Evolutionary conservation across 2,113 vertebrate species (phyloP).

Genomic region (Petroica traversi): DNA sequence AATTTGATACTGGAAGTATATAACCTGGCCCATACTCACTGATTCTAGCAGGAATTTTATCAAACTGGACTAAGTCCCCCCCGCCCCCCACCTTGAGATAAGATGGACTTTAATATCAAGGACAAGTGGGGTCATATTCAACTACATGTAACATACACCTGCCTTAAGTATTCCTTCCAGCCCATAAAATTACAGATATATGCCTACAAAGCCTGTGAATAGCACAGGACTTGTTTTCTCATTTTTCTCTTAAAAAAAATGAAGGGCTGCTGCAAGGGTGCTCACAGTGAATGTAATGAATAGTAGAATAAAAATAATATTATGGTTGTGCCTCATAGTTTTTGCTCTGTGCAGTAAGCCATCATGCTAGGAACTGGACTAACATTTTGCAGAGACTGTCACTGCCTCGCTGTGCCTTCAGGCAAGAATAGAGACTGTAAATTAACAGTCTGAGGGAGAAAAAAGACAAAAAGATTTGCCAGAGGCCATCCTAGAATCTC

Average conservation of each 20-base stretch:
- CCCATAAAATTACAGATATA: neutral
- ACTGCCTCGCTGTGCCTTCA: constrained; percentile 45
- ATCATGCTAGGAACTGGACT: constrained; percentile 22
- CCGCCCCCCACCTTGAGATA: neutral
- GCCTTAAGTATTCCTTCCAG: neutral
- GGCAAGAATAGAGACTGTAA: constrained; percentile 32
- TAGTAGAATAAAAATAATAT: constrained; percentile 44
- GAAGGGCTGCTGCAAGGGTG: neutral
- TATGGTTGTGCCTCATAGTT: constrained; percentile 4
- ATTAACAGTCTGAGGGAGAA: constrained; percentile 48
- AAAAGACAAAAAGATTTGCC: constrained; percentile 38
- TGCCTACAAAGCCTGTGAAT: neutral
- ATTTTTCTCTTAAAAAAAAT: neutral
- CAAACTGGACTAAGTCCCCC: neutral
- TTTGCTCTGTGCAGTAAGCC: neutral
- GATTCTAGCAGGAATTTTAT: neutral
- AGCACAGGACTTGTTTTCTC: neutral
- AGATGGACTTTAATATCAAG: neutral
- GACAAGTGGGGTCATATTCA: neutral
- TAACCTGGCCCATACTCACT: neutral
- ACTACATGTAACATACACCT: neutral
- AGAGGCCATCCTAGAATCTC: constrained; percentile 58
- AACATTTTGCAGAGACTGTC: constrained; percentile 48
- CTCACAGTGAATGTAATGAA: constrained; percentile 20
- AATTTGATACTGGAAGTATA: neutral